Conservation (phyloP, 2,888 invertebrate genomes). For the Stenodema calcarata region DNA sequence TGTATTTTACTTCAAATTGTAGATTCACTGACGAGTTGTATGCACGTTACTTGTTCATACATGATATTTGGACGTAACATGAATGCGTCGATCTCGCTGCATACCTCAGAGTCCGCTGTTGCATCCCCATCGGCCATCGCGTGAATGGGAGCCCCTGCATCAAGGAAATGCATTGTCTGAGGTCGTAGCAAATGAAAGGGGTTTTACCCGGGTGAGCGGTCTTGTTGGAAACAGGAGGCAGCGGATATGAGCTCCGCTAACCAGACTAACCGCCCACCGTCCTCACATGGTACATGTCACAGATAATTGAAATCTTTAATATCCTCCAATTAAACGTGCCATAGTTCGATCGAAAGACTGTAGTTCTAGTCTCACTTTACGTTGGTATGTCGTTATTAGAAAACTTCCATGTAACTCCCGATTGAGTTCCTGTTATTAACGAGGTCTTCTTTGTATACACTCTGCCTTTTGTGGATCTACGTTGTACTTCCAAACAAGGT, state of each 20-base stretch:
- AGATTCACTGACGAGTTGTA: too few relatives aligned
- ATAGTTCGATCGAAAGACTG: background rate
- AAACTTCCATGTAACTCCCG: too few relatives aligned
- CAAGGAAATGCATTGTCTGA: slow-evolving; percentile 11
- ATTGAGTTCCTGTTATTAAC: too few relatives aligned
- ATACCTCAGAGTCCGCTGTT: too few relatives aligned
- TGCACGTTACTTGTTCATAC: too few relatives aligned
- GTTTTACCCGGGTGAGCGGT: background rate
- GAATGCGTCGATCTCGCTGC: too few relatives aligned
- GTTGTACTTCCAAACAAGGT: too few relatives aligned
- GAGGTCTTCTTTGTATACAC: too few relatives aligned
- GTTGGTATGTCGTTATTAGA: too few relatives aligned
- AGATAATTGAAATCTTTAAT: slow-evolving; percentile 41
- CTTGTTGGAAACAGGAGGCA: background rate
- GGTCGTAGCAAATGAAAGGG: slow-evolving; percentile 10
- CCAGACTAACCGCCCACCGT: background rate
- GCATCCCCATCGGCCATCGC: background rate
- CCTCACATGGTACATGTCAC: background rate
- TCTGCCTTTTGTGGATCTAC: too few relatives aligned
- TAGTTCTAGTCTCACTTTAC: background rate
- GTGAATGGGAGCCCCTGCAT: background rate
- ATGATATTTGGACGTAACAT: too few relatives aligned
- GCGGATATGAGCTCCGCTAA: slow-evolving; percentile 35
- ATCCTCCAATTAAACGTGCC: background rate
- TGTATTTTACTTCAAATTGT: too few relatives aligned